Evolutionary conservation across 2,113 vertebrate genomes (phyloP).

Genomic region (Oryzias celebensis): DNA sequence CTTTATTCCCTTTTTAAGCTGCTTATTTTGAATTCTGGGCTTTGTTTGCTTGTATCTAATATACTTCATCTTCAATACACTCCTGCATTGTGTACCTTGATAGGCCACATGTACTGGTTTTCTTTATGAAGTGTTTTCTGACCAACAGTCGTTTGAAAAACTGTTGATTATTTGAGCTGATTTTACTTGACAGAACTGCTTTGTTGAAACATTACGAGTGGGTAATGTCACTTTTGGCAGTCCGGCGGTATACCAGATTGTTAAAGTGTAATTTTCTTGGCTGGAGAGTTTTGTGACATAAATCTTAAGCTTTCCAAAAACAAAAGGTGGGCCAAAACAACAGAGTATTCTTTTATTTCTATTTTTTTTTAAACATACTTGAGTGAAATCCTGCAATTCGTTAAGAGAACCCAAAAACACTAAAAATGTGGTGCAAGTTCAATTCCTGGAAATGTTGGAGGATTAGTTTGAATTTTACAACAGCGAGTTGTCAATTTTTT

Average conservation of each 20-base stretch:
- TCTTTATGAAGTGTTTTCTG: not conserved
- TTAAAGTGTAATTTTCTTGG: conserved; percentile 56
- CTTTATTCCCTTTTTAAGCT: conserved; percentile 54
- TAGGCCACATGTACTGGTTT: not conserved
- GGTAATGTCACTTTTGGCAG: too few relatives aligned
- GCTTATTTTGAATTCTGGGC: conserved; percentile 5
- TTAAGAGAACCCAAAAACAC: conserved; percentile 80
- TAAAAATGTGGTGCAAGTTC: conserved; percentile 76
- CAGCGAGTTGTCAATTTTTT: conserved; percentile 16
- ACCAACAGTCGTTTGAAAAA: conserved; percentile 5
- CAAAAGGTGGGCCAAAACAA: conserved; percentile 56
- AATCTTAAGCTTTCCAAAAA: conserved; percentile 63
- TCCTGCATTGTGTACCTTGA: not conserved
- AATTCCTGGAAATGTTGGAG: conserved; percentile 75
- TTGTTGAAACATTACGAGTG: conserved; percentile 28
- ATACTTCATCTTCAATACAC: conserved; percentile 1
- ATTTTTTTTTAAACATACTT: conserved; percentile 65
- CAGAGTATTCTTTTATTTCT: conserved; percentile 60
- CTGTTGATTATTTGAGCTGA: conserved; percentile 36
- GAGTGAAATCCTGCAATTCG: conserved; percentile 80
- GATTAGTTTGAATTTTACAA: not conserved
- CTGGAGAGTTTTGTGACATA: conserved; percentile 66
- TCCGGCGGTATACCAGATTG: not conserved
- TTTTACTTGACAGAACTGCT: conserved; percentile 15
- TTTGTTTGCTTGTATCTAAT: conserved; percentile 16